Percentiles rank a stretch among this genome's conserved stretches.
Evolutionary conservation across 2,888 invertebrate genomes (phyloP).

Genomic region (Frankliniella intonsa): DNA sequence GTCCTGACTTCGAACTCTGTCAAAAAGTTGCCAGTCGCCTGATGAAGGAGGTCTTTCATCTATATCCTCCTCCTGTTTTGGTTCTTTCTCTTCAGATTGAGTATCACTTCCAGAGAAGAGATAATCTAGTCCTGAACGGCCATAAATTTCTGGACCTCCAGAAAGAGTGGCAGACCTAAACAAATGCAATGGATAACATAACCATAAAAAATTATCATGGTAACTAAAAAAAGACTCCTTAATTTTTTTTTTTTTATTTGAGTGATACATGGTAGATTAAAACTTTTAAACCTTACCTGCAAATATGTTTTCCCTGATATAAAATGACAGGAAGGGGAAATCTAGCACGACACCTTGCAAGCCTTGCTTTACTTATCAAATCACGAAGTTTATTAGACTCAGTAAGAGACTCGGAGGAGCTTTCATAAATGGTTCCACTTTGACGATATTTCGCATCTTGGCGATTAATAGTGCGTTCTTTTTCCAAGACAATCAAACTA

Average conservation of each 20-base stretch:
- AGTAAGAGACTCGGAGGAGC: conserved; percentile 56
- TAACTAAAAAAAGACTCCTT: not conserved
- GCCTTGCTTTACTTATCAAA: conserved; percentile 60
- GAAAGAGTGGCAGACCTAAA: conserved; percentile 67
- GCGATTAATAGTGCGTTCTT: conserved; percentile 48
- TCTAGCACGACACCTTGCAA: conserved; percentile 68
- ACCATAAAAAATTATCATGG: not conserved
- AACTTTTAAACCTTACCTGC: conserved; percentile 46
- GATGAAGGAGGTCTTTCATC: conserved; percentile 39
- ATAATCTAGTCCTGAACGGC: conserved; percentile 60
- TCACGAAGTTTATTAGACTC: conserved; percentile 58
- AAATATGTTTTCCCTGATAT: conserved; percentile 66
- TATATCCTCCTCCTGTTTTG: conserved; percentile 38
- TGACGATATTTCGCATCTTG: conserved; percentile 43
- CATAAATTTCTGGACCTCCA: conserved; percentile 68
- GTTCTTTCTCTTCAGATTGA: conserved; percentile 32
- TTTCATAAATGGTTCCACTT: conserved; percentile 56
- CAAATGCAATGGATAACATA: conserved; percentile 3
- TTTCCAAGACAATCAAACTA: conserved; percentile 61
- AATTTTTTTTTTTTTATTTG: not conserved
- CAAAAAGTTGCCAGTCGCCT: conserved; percentile 56
- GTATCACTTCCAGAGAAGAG: conserved; percentile 49
- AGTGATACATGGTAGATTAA: not conserved
- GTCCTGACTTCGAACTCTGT: conserved; percentile 61
- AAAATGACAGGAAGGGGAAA: conserved; percentile 74